These are phyloP conservation scores for Siphamia tubifer DNA, from an alignment of 2,113 vertebrate genomes.

Conservation along the genomic window DNA sequence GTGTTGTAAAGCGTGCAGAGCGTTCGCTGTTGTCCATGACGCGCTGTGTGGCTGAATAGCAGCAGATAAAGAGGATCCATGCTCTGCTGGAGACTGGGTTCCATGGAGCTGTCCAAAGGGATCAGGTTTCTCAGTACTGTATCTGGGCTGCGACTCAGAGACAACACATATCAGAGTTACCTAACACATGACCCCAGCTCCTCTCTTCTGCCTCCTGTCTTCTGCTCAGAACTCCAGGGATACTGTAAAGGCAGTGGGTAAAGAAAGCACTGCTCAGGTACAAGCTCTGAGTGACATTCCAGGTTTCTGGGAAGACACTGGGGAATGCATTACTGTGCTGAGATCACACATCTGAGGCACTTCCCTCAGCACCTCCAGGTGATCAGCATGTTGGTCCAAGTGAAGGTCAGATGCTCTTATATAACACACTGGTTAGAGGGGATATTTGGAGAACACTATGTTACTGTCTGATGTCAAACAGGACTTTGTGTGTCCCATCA, in stretches of 20 bases:
- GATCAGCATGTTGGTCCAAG: slow-evolving; percentile 1
- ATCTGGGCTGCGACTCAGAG: slow-evolving; percentile 16
- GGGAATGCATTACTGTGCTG: slow-evolving; percentile 31
- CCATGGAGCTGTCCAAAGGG: slow-evolving; percentile 29
- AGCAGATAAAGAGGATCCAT: background rate
- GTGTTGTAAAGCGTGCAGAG: background rate
- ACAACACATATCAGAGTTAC: slow-evolving; percentile 33
- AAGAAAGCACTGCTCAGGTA: slow-evolving; percentile 1
- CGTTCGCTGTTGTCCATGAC: background rate
- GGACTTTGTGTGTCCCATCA: too few species aligned
- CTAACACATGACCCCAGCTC: slow-evolving; percentile 33
- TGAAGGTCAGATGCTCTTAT: slow-evolving; percentile 28
- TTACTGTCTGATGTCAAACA: slow-evolving; percentile 19
- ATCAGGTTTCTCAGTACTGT: slow-evolving; percentile 33
- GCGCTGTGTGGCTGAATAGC: background rate
- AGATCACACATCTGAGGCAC: slow-evolving; percentile 25
- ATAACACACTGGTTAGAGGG: slow-evolving; percentile 1
- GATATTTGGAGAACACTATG: slow-evolving; percentile 23
- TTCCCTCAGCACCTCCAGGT: slow-evolving; percentile 19
- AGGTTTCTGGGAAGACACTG: slow-evolving; percentile 4
- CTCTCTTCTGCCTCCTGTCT: background rate
- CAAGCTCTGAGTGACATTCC: slow-evolving; percentile 35
- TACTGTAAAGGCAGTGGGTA: slow-evolving; percentile 6
- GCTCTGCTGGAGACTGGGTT: background rate
- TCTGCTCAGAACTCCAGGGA: background rate